Percentiles rank a stretch among this genome's conserved stretches.
These are phyloP conservation scores for Labia minor DNA, from an alignment of 2,888 invertebrate species.

Conservation along the genomic window DNA sequence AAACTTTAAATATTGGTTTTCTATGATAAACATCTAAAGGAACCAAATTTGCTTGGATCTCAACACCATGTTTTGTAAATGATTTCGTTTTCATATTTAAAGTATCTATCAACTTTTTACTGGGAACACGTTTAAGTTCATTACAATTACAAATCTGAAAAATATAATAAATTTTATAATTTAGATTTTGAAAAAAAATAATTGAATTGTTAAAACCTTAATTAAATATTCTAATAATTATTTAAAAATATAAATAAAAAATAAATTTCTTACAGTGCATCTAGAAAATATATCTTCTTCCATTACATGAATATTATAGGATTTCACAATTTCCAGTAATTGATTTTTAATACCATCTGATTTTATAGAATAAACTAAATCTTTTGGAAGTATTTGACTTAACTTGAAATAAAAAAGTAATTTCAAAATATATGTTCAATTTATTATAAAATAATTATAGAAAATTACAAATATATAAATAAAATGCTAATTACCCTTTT, in stretches of 20 bases:
- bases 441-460: constrained; percentile 14
- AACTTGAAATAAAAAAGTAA: constrained; percentile 22
- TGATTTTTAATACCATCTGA: constrained; percentile 48
- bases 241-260: no score
- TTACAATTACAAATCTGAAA: constrained; percentile 41
- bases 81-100: background rate
- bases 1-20: constrained; percentile 51
- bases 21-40: constrained; percentile 37
- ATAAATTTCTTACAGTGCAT: constrained; percentile 49
- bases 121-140: constrained; percentile 34
- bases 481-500: constrained; percentile 34
- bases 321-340: constrained; percentile 50
- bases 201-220: no score
- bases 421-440: constrained; percentile 4
- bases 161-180: constrained; percentile 15
- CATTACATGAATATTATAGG: constrained; percentile 53
- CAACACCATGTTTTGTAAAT: constrained; percentile 42
- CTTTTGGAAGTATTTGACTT: constrained; percentile 42
- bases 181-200: no score
- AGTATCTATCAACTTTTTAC: constrained; percentile 14
- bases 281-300: constrained; percentile 57
- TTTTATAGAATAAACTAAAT: constrained; percentile 49
- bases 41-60: constrained; percentile 45
- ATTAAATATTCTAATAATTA: no score
- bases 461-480: background rate